These are phyloP conservation scores for Phycodurus eques DNA, from an alignment of 2,113 vertebrate genomes.

Conservation along the genomic window DNA sequence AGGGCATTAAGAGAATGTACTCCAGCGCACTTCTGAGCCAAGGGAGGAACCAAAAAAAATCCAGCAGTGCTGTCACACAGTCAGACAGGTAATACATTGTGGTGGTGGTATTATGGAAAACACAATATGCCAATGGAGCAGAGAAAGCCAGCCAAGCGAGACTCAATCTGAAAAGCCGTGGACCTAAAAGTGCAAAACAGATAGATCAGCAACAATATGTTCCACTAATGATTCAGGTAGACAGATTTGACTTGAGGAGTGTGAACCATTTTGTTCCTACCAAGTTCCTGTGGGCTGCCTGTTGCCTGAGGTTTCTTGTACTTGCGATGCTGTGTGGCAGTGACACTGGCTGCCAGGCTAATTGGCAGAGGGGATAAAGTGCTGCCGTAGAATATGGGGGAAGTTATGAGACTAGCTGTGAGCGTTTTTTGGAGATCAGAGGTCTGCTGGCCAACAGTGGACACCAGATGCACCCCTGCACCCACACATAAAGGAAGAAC, in stretches of 20 bases:
- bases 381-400: slow-evolving; percentile 82
- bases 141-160: slow-evolving; percentile 82
- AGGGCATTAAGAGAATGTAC: slow-evolving; percentile 79
- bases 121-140: slow-evolving; percentile 75
- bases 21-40: slow-evolving; percentile 73
- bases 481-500: slow-evolving; percentile 81
- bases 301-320: slow-evolving; percentile 59
- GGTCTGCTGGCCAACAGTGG: slow-evolving; percentile 79
- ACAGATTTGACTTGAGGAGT: neutral
- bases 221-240: neutral
- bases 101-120: slow-evolving; percentile 78
- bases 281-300: slow-evolving; percentile 46
- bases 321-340: slow-evolving; percentile 72
- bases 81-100: slow-evolving; percentile 76
- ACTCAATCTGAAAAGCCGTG: slow-evolving; percentile 77
- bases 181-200: slow-evolving; percentile 46
- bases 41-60: slow-evolving; percentile 81
- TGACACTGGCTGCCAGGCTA: slow-evolving; percentile 79
- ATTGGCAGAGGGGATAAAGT: slow-evolving; percentile 80
- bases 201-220: neutral
- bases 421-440: slow-evolving; percentile 76
- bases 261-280: slow-evolving; percentile 34
- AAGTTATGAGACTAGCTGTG: slow-evolving; percentile 75
- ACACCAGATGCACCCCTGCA: slow-evolving; percentile 84
- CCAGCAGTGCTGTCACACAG: slow-evolving; percentile 73